Evolutionary conservation across 2,113 vertebrate species (phyloP), one percentile per base, ranked within the genome.

Genomic region (Zosterops lateralis): DNA sequence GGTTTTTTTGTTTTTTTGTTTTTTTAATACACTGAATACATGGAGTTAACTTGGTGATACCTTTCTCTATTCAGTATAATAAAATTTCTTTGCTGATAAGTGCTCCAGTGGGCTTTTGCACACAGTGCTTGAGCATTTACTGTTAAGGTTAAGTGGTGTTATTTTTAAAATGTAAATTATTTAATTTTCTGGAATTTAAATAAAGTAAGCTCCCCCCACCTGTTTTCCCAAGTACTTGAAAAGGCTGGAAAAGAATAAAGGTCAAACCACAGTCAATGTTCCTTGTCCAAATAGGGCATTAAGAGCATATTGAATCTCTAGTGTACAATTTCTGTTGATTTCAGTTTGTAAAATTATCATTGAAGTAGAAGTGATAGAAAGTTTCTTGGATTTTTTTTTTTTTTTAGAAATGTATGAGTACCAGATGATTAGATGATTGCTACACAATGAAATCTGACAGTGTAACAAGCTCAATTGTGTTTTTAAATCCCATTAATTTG

Each of bases 201-300:
- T 82, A 89, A 77, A 92, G 48, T 66, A 18, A 53, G 8, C 28
- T 82, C 6, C 20, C 26, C 13, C 5, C 5, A 17, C 22, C 42
- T 18, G 4, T 67, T 54, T 91, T 93, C 17, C 53, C 26, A 42
- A 17, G n/a, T 34, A 66, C 28, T 54, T 80, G 45, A 77, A 70
- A 87, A 93, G 24, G 62, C 85, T 51, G 57, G 56, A 83, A 76
- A 92, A 89, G 78, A 71, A 57, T 44, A 54, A 94, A 93, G 45
- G 34, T 76, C 80, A 58, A 82, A 57, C 18, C 5, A 10, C 1
- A 2, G 71, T 81, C 72, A 51, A 5, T 67, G n/a, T 77, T 66
- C 38, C 54, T 54, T 60, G 36, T 20, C 36, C 57, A 94, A 36
- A 42, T 9, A 82, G 22, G 22, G 15, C 9, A 50, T 53, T 72